These are phyloP conservation scores for Zophobas atratus DNA, from an alignment of 1,140 invertebrate genomes.

Conservation along the genomic window DNA sequence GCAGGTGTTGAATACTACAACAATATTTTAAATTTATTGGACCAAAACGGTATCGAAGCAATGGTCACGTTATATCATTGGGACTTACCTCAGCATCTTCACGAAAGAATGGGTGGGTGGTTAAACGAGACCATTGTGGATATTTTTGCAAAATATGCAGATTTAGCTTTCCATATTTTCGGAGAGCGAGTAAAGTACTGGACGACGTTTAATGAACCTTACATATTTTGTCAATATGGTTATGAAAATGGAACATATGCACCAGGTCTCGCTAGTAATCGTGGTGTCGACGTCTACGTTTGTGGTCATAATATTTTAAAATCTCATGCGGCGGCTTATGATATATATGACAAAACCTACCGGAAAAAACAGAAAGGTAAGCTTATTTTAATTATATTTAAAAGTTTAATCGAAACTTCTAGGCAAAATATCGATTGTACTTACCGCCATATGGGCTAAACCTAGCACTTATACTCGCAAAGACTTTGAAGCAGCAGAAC, in stretches of 20 bases:
- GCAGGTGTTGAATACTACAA: constrained; percentile 72
- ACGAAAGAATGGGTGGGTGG: constrained; percentile 73
- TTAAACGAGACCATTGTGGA: constrained; percentile 63
- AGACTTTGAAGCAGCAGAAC: constrained; percentile 52
- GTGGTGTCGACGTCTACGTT: constrained; percentile 58
- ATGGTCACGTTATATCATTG: constrained; percentile 70
- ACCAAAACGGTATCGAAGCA: constrained; percentile 69
- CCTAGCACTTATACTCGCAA: constrained; percentile 24
- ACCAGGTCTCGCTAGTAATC: constrained; percentile 56
- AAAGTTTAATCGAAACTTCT: background rate
- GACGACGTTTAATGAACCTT: constrained; percentile 72
- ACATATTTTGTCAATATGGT: constrained; percentile 61
- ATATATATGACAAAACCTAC: constrained; percentile 59
- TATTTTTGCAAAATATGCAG: constrained; percentile 65
- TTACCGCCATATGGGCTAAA: constrained; percentile 34
- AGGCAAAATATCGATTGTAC: constrained; percentile 32
- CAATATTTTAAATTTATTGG: constrained; percentile 68
- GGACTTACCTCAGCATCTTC: constrained; percentile 65
- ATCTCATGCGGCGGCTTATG: constrained; percentile 60
- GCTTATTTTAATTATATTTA: background rate
- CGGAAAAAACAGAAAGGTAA: constrained; percentile 57
- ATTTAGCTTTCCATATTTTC: constrained; percentile 57
- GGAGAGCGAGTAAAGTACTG: constrained; percentile 68
- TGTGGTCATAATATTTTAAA: constrained; percentile 59
- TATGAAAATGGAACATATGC: constrained; percentile 50